phyloP scores from a whole-genome alignment of 2,888 invertebrate genomes.

The Homarus gammarus region DNA sequence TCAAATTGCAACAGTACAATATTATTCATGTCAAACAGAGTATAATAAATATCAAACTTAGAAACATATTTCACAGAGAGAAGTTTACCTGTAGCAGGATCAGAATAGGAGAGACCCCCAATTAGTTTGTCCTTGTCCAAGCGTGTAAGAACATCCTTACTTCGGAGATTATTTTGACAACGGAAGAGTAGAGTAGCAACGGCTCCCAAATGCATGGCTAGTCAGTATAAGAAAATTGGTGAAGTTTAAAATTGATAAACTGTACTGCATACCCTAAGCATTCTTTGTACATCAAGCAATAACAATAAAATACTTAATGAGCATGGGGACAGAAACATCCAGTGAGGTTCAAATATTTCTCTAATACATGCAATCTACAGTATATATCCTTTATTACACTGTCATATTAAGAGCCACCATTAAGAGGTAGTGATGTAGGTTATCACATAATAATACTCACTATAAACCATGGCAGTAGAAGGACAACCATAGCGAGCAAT shows the following conservation, averaged over 20 bases:
- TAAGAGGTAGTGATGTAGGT: no score
- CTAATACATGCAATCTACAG: no score
- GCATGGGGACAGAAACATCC: no score
- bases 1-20: no score
- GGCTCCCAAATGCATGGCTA: slow-evolving; percentile 61
- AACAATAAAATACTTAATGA: no score
- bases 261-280: no score
- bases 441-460: slow-evolving; percentile 18
- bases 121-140: slow-evolving; percentile 71
- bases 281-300: no score
- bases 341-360: no score
- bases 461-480: slow-evolving; percentile 70
- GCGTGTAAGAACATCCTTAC: slow-evolving; percentile 22
- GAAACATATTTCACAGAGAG: no score
- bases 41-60: no score
- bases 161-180: slow-evolving; percentile 25
- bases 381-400: background rate
- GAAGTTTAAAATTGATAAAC: no score
- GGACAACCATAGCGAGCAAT: slow-evolving; percentile 71
- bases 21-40: no score
- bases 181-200: slow-evolving; percentile 40
- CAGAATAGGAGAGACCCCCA: slow-evolving; percentile 65
- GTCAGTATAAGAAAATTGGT: background rate
- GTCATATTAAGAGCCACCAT: background rate
- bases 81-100: slow-evolving; percentile 69